These are phyloP conservation scores for Auanema sp. DNA, from an alignment of 2,888 invertebrate species.

Conservation along the genomic window DNA sequence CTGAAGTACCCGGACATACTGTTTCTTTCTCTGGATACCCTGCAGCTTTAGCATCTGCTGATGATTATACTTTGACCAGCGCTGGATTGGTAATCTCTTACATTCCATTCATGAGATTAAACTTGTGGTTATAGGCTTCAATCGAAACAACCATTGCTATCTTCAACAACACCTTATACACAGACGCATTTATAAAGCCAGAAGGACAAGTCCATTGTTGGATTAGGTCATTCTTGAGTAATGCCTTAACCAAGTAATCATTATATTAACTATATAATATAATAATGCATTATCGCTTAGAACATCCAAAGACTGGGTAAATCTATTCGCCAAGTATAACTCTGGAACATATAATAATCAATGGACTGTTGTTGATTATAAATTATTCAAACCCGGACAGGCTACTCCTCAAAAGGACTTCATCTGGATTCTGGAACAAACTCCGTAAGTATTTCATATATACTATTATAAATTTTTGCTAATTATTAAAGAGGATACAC, in stretches of 20 bases:
- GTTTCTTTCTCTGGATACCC: conserved; percentile 64
- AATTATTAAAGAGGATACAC: conserved; percentile 35
- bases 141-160: conserved; percentile 81
- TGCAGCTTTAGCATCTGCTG: conserved; percentile 61
- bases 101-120: conserved; percentile 3
- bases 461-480: too few relatives aligned
- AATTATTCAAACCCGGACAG: conserved; percentile 70
- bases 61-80: conserved; percentile 63
- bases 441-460: conserved; percentile 65
- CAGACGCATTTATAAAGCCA: conserved; percentile 73
- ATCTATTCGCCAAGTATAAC: conserved; percentile 73
- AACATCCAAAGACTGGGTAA: conserved; percentile 47
- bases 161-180: conserved; percentile 74
- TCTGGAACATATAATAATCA: conserved; percentile 84
- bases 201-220: conserved; percentile 71
- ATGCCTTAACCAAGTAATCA: conserved; percentile 76
- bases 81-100: conserved; percentile 48
- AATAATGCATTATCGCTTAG: not conserved
- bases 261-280: conserved; percentile 61
- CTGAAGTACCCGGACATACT: conserved; percentile 65
- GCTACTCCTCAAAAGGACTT: conserved; percentile 66
- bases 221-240: conserved; percentile 80
- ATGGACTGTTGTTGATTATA: conserved; percentile 71
- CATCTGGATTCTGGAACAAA: conserved; percentile 79
- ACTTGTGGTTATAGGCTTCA: conserved; percentile 67